phyloP scores from a whole-genome alignment of 2,888 invertebrate genomes.

The Heteromyza rotundicornis region DNA sequence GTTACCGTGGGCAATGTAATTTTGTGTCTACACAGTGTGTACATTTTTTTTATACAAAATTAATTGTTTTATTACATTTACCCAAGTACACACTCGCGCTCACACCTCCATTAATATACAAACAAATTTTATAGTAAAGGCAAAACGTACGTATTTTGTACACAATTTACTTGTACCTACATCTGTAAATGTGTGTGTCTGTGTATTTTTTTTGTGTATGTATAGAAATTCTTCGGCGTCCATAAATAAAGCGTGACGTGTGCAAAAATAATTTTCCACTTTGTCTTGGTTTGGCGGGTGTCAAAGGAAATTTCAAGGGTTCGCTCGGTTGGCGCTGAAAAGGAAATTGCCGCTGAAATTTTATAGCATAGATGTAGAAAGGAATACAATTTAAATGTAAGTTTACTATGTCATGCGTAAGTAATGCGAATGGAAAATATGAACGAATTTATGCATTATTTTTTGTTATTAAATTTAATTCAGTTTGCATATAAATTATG shows the following conservation, averaged over 20 bases:
- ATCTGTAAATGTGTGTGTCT: constrained; percentile 11
- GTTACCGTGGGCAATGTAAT: too few species aligned
- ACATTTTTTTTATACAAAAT: background rate
- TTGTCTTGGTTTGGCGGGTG: background rate
- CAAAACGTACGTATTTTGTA: too few species aligned
- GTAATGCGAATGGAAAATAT: too few species aligned
- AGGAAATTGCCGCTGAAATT: background rate
- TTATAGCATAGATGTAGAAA: too few species aligned
- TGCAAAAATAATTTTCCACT: background rate
- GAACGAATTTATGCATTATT: too few species aligned
- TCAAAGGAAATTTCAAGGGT: background rate
- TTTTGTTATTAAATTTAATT: too few species aligned
- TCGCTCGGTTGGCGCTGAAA: background rate
- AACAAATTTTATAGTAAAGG: too few species aligned
- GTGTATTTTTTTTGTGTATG: background rate
- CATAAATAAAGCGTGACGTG: constrained; percentile 30
- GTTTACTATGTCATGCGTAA: too few species aligned
- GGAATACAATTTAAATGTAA: too few species aligned
- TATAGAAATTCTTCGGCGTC: constrained; percentile 11
- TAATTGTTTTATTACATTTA: constrained; percentile 11
- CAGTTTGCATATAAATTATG: too few species aligned
- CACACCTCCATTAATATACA: too few species aligned
- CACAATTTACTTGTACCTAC: background rate
- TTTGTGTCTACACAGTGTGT: too few species aligned
- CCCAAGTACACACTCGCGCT: background rate